Base-by-base conservation (phyloP, 1,140 invertebrate species). In the Delia radicum region DNA sequence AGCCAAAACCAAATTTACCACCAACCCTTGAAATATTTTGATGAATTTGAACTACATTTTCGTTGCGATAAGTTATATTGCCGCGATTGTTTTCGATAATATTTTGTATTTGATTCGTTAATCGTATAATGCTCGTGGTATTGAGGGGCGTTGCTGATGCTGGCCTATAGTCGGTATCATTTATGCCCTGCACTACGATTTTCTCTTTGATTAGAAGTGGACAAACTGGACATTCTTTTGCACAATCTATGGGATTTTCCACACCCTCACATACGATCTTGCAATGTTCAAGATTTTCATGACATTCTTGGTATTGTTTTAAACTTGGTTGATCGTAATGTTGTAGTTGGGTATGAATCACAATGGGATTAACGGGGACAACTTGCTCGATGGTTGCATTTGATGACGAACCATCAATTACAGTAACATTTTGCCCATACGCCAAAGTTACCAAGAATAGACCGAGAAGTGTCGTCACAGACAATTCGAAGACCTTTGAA, bases 41-140 rank as follows among this genome's bases (percentile, higher is more conserved):
- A 12, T 82, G 73, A 8, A 82, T 78, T 69, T 78, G 73, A 0
- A 84, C 77, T 72, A 80, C 80, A 1, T 83, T 77, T 27, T 79
- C 76, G 15, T 82, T 82, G 12, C 79, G 78, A 1, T 79, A 74
- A 10, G 63, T 77, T 26, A 74, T 77, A 42, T 74, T 69, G 12
- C 76, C 76, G 5, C 81, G 78, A 24, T 82, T 78, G 15, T 77
- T 80, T 10, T 82, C 75, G 28, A 84, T 85, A 13, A 82, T 78
- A 28, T 85, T 84, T 12, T 76, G 78, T 21, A 85, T 85, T 72
- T 84, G 78, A 62, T 85, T 85, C 0, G 81, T 85, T 15, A 85
- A 61, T 2, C 75, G 75, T 12, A 85, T 82, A 8, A 85, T 82
- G 65, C 83, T 85, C 10, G 83, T 85, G 24, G 80, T 82, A 46